A percentile compares a stretch with the other conserved stretches of the same genome.
Evolutionary conservation across 2,888 invertebrate genomes (phyloP).

Genomic region (Papilio gigon): DNA sequence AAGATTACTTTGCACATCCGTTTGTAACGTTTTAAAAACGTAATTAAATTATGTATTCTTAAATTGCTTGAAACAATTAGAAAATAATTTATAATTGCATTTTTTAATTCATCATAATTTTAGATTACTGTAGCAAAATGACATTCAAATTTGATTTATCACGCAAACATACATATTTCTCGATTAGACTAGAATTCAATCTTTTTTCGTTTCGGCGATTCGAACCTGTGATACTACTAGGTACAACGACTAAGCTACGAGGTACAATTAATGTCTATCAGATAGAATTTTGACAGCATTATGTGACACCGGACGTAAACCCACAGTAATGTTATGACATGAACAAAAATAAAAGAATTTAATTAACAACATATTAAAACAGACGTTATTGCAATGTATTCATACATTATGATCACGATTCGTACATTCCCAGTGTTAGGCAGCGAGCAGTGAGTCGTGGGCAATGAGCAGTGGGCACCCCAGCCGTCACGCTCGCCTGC

Average conservation of each 20-base stretch:
- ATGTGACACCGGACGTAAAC: background rate
- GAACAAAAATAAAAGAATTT: constrained; percentile 11
- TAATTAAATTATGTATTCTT: background rate
- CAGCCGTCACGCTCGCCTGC: constrained; percentile 44
- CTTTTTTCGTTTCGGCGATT: background rate
- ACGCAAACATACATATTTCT: background rate
- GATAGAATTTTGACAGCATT: constrained; percentile 16
- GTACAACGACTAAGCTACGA: background rate
- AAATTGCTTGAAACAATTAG: background rate
- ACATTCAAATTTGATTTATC: background rate
- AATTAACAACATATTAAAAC: constrained; percentile 5
- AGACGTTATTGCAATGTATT: constrained; percentile 5
- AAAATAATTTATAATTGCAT: background rate
- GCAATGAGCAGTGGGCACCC: constrained; percentile 41
- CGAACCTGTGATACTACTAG: background rate
- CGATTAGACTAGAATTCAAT: background rate
- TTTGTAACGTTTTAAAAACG: background rate
- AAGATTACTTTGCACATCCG: constrained; percentile 1
- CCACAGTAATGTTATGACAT: background rate
- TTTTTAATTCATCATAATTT: too few relatives aligned
- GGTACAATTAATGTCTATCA: background rate
- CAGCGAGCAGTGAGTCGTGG: constrained; percentile 37
- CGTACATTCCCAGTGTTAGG: constrained; percentile 19
- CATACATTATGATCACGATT: constrained; percentile 24
- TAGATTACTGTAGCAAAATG: too few relatives aligned